phyloP scores from a whole-genome alignment of 2,113 vertebrate genomes.

The Forbesichthys agassizii region DNA sequence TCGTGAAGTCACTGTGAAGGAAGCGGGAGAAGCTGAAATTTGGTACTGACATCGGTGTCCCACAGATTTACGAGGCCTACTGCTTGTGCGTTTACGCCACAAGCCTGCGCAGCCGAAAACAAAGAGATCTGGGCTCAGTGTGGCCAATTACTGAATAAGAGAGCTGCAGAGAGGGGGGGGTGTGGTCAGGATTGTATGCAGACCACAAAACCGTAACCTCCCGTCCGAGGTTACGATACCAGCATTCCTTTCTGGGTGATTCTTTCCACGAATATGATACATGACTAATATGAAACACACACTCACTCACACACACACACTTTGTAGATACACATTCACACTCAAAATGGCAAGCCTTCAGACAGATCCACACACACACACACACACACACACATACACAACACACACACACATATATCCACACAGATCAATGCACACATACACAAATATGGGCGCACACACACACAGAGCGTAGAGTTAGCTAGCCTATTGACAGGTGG shows the following conservation, averaged over 20 bases:
- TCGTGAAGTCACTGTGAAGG: conserved; percentile 66
- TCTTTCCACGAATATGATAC: conserved; percentile 25
- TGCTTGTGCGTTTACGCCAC: conserved; percentile 66
- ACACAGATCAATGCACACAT: not conserved
- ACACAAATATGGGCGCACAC: not conserved
- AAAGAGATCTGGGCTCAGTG: conserved; percentile 68
- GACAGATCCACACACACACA: not conserved
- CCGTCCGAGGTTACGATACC: conserved; percentile 11
- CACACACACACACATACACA: not conserved
- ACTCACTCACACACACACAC: not conserved
- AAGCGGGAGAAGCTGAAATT: conserved; percentile 58
- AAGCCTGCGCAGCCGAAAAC: conserved; percentile 72
- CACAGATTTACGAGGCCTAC: conserved; percentile 75
- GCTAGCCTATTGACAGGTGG: conserved; percentile 34
- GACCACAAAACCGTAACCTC: conserved; percentile 42
- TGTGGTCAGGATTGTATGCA: conserved; percentile 45
- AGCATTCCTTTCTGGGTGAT: conserved; percentile 25
- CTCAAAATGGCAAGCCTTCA: not conserved
- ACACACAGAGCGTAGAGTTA: not conserved
- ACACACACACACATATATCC: not conserved
- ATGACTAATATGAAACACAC: conserved; percentile 17
- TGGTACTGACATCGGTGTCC: conserved; percentile 65
- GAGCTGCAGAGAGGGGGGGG: conserved; percentile 33
- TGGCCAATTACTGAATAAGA: conserved; percentile 67
- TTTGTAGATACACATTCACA: not conserved